phyloP scores from a whole-genome alignment of 2,113 vertebrate species.

The Microcebus ravelobensis region DNA sequence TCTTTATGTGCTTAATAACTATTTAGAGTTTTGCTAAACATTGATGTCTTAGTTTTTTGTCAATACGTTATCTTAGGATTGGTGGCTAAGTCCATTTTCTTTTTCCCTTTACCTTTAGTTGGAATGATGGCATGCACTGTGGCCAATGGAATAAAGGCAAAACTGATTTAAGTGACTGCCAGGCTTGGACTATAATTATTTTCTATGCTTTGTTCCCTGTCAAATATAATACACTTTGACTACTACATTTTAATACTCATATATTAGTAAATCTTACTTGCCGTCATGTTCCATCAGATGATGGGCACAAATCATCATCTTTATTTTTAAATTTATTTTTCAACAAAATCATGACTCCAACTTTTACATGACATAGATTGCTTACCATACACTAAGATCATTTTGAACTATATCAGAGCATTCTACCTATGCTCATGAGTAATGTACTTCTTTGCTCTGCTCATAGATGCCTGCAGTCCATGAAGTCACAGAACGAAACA shows the following conservation, averaged over 20 bases:
- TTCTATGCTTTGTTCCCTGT: no score
- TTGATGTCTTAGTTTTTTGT: background rate
- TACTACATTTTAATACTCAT: background rate
- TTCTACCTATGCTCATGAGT: background rate
- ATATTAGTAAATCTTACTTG: background rate
- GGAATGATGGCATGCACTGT: background rate
- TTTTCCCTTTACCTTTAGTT: background rate
- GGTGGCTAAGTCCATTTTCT: background rate
- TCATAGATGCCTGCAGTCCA: background rate
- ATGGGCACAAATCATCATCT: background rate
- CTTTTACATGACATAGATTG: background rate
- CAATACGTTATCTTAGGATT: background rate
- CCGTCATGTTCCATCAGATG: background rate
- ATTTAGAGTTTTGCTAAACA: background rate
- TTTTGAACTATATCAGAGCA: background rate
- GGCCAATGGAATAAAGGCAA: background rate
- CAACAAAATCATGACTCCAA: background rate
- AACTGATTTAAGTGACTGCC: background rate
- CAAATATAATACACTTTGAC: background rate
- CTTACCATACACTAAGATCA: background rate
- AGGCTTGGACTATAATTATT: background rate
- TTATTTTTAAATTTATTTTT: background rate
- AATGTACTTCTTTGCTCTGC: background rate
- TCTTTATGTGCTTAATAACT: background rate
- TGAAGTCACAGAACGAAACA: background rate